phyloP scores from a whole-genome alignment of 2,888 invertebrate genomes.

The Dione juno region DNA sequence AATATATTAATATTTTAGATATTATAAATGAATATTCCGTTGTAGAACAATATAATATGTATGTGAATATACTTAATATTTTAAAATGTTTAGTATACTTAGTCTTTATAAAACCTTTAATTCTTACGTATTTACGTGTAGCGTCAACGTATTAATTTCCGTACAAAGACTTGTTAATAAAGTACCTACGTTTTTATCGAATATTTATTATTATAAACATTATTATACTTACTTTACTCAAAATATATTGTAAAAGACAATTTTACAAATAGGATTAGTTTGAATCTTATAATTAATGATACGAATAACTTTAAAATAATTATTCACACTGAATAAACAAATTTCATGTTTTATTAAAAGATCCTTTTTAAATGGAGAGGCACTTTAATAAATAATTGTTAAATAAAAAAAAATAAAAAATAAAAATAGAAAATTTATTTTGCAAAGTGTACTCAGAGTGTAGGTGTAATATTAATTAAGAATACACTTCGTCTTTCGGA shows the following conservation, averaged over 20 bases:
- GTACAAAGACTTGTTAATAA: conserved; percentile 14
- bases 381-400: neutral
- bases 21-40: conserved; percentile 10
- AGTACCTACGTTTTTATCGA: conserved; percentile 11
- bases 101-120: conserved; percentile 18
- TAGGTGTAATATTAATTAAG: neutral
- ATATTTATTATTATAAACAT: conserved; percentile 9
- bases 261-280: conserved; percentile 19
- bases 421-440: conserved; percentile 10
- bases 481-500: conserved; percentile 17
- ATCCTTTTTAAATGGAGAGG: too few species aligned
- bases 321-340: neutral
- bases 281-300: neutral
- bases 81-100: conserved; percentile 2
- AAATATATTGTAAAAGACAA: conserved; percentile 20
- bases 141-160: conserved; percentile 13
- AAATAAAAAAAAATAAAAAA: neutral
- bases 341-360: neutral
- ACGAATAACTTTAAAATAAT: neutral
- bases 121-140: conserved; percentile 18
- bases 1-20: conserved; percentile 10
- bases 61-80: too few species aligned
- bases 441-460: conserved; percentile 13
- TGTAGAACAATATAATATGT: conserved; percentile 8
- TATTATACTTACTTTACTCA: neutral